phyloP scores from a whole-genome alignment of 2,113 vertebrate genomes.

The Pleuronectes platessa region DNA sequence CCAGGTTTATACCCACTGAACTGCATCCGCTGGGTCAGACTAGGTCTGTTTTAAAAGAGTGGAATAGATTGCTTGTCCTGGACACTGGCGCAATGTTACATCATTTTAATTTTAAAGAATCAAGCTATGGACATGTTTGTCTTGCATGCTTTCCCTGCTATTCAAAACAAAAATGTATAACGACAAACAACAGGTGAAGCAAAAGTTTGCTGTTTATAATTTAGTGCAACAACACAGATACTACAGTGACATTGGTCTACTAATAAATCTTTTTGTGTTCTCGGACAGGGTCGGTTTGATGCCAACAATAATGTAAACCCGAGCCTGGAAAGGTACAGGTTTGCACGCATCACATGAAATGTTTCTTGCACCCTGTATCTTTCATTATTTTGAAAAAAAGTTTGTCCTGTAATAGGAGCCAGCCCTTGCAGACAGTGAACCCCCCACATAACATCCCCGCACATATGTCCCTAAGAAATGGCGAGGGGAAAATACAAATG shows the following conservation, averaged over 20 bases:
- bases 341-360: neutral
- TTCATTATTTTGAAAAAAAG: neutral
- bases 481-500: slow-evolving; percentile 34
- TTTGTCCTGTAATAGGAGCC: slow-evolving; percentile 36
- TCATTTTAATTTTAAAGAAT: no score
- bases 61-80: neutral
- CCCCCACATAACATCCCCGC: slow-evolving; percentile 4
- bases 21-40: neutral
- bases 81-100: no score
- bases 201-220: no score
- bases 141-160: no score
- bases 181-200: no score
- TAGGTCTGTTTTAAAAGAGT: neutral
- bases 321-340: slow-evolving; percentile 49
- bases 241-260: no score
- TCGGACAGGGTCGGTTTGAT: slow-evolving; percentile 46
- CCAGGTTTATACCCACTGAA: neutral
- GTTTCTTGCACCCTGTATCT: neutral
- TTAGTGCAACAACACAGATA: no score
- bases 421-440: slow-evolving; percentile 6
- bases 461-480: neutral
- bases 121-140: no score
- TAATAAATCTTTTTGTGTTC: neutral
- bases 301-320: slow-evolving; percentile 42
- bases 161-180: no score